Conservation (phyloP, 2,888 invertebrate species). For the Seladonia tumulorum region DNA sequence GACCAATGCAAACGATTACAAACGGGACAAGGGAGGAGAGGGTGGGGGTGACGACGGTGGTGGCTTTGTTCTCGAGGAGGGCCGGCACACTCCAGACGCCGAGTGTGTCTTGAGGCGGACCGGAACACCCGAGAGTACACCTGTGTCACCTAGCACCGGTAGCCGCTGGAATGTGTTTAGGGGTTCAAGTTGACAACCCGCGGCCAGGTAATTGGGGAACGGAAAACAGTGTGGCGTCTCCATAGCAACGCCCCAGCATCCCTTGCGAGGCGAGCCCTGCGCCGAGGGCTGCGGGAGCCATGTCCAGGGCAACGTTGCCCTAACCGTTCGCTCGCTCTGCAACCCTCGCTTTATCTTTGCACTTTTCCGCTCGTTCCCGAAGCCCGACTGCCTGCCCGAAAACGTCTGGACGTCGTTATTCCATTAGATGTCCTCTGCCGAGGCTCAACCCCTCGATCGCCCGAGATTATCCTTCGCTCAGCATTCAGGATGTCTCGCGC, state of each 20-base stretch:
- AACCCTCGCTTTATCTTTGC: conserved; percentile 57
- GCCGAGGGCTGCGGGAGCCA: conserved; percentile 15
- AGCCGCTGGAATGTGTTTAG: conserved; percentile 54
- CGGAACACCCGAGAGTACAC: not conserved
- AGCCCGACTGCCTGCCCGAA: conserved; percentile 17
- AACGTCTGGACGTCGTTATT: conserved; percentile 59
- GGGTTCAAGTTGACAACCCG: conserved; percentile 75
- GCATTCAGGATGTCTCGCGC: not conserved
- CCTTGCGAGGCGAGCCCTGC: conserved; percentile 52
- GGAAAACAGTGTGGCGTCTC: conserved; percentile 76
- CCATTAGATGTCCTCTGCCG: conserved; percentile 49
- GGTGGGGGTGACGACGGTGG: not conserved
- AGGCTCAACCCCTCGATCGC: not conserved
- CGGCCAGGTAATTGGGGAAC: conserved; percentile 77
- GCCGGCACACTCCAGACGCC: conserved; percentile 13
- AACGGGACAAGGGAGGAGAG: not conserved
- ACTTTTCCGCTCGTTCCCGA: conserved; percentile 49
- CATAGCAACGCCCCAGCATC: conserved; percentile 78
- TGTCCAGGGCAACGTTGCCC: conserved; percentile 54
- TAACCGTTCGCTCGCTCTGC: conserved; percentile 48
- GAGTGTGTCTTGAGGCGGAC: conserved; percentile 21
- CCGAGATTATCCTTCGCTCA: conserved; percentile 8
- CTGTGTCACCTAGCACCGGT: conserved; percentile 30
- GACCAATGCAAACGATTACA: conserved; percentile 23
- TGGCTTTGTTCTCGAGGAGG: conserved; percentile 20